Base-by-base conservation (phyloP, 2,113 vertebrate genomes). In the Lontra canadensis region DNA sequence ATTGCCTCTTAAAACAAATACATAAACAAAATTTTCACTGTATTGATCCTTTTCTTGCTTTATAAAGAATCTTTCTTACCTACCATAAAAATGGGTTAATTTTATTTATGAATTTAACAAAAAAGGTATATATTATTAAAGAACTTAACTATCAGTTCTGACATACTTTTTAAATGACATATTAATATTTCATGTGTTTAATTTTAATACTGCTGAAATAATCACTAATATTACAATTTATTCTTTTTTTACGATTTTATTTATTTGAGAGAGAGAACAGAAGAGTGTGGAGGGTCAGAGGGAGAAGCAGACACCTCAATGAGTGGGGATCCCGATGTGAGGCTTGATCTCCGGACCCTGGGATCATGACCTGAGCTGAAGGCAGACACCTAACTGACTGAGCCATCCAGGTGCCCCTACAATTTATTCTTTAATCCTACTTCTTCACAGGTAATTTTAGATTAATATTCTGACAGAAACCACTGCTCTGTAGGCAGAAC, bases 361-460 rank as follows among this genome's bases (percentile, higher is more conserved):
- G 63, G 31, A 67, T 67, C 31, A 34, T 34, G 63, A 67, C 14
- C 14, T 34, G 63, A 67, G 31, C 63, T 12, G 12, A 67, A 34
- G 63, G 63, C 63, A 67, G 63, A 34, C 6, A 7, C 63, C 31
- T 67, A 34, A 67, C 63, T 7, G 31, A 67, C 31, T 67, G 63
- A 34, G 14, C 31, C 12, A 63, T 3, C 63, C 63, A 17, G 26
- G 4, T 31, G 12, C 6, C 31, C 31, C 67, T 88, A 47, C 2
- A 59, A 90, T 49, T 88, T 94, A 80, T 94, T 96, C 18, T 89
- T 97, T 92, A 85, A 65, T 55, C 20, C 39, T 81, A 76, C 47
- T 90, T 29, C 57, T 90, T 34, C 73, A 6, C 55, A 88, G n/a
- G 29, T 90, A 88, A 90, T 90, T 80, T 61, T 63, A 49, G 25